Percentiles rank a stretch among this genome's conserved stretches.
These are phyloP conservation scores for Gasterosteus nipponicus DNA, from an alignment of 2,113 vertebrate genomes.

Conservation along the genomic window DNA sequence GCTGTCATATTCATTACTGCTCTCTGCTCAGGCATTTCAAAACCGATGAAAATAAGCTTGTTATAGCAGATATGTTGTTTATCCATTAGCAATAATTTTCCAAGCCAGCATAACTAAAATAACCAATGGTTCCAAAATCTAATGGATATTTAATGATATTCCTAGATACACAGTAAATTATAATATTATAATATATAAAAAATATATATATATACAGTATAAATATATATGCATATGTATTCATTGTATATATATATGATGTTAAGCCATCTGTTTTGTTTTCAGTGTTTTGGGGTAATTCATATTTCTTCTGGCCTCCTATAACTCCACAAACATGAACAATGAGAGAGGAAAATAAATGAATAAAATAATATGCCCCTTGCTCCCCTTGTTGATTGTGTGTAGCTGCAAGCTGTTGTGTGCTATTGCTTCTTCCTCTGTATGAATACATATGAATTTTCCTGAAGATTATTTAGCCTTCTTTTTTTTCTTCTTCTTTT, in stretches of 20 bases:
- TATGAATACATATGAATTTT: conserved; percentile 72
- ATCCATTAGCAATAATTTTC: conserved; percentile 5
- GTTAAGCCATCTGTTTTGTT: conserved; percentile 24
- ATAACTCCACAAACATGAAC: conserved; percentile 33
- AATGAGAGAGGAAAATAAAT: conserved; percentile 18
- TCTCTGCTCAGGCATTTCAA: conserved; percentile 25
- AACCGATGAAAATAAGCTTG: conserved; percentile 20
- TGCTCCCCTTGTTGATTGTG: conserved; percentile 57
- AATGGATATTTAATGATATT: not conserved
- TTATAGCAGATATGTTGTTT: conserved; percentile 14
- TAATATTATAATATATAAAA: too few species aligned
- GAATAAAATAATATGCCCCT: conserved; percentile 44
- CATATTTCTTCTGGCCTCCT: conserved; percentile 25
- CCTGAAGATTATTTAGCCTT: conserved; percentile 71
- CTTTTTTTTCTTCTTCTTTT: conserved; percentile 47
- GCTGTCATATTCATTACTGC: conserved; percentile 44
- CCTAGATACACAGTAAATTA: not conserved
- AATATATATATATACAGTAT: too few species aligned
- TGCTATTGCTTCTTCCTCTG: conserved; percentile 59
- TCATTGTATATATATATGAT: too few species aligned
- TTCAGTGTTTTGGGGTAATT: conserved; percentile 19
- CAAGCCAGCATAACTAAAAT: not conserved
- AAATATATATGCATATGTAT: too few species aligned
- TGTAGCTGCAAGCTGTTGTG: conserved; percentile 57
- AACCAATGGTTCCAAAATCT: not conserved